Percentiles rank a stretch among this genome's conserved stretches.
These are phyloP conservation scores for Spermophilus dauricus DNA, from an alignment of 2,113 vertebrate species.

Conservation along the genomic window DNA sequence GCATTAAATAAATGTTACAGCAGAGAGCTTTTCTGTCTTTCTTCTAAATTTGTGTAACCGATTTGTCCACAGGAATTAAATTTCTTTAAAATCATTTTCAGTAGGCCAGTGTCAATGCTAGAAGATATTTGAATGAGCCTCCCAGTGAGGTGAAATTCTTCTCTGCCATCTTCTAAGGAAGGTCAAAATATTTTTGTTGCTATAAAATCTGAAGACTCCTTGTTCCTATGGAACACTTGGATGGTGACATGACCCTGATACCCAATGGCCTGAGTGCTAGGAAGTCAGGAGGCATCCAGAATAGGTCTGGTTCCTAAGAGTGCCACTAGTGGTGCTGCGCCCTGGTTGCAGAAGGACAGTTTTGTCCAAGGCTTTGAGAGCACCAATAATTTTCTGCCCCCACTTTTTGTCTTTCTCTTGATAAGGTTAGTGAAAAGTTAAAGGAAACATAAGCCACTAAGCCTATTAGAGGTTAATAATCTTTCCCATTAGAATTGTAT, in stretches of 20 bases:
- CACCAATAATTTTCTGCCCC: background rate
- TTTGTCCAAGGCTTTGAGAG: background rate
- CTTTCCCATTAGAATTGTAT: background rate
- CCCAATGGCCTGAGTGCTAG: background rate
- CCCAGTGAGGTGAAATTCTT: background rate
- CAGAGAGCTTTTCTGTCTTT: background rate
- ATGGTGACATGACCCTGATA: background rate
- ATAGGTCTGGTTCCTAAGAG: background rate
- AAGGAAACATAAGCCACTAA: background rate
- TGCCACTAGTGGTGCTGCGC: background rate
- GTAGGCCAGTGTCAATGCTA: background rate
- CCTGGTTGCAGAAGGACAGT: too few species aligned
- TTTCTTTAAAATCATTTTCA: background rate
- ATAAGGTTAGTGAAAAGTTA: background rate
- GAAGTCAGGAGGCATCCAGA: background rate
- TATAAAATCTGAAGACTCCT: background rate
- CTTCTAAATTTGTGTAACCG: background rate
- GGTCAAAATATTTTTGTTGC: background rate
- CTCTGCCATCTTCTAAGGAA: background rate
- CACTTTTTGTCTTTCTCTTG: background rate
- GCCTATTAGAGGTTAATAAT: background rate
- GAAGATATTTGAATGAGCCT: background rate
- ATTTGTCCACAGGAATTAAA: background rate
- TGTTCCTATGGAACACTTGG: background rate
- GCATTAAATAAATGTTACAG: background rate